These are phyloP conservation scores for Bubo bubo DNA, from an alignment of 2,113 vertebrate genomes.

Conservation along the genomic window DNA sequence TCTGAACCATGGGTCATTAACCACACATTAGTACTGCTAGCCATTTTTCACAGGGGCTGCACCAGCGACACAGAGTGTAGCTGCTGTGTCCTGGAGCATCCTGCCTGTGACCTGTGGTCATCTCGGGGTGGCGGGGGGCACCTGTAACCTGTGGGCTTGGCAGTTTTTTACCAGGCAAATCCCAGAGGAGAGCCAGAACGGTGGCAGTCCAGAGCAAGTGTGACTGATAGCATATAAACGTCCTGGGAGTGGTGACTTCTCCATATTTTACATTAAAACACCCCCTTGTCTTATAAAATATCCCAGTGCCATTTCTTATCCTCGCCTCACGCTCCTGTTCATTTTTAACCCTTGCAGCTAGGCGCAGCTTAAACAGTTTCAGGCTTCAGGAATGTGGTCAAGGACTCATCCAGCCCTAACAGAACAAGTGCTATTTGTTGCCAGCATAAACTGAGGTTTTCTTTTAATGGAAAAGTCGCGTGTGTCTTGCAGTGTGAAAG, in stretches of 20 bases:
- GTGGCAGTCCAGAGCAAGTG: not conserved
- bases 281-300: not conserved
- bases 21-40: constrained; percentile 14
- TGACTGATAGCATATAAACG: not conserved
- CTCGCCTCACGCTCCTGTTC: not conserved
- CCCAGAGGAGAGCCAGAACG: not conserved
- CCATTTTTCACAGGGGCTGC: constrained; percentile 18
- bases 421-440: not conserved
- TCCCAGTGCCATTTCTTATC: not conserved
- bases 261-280: not conserved
- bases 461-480: not conserved
- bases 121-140: not conserved
- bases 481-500: not conserved
- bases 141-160: not conserved
- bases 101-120: not conserved
- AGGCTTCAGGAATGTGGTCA: not conserved
- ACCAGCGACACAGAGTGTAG: accelerated
- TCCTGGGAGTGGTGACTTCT: not conserved
- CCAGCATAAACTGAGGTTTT: not conserved
- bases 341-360: not conserved
- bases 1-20: constrained; percentile 30
- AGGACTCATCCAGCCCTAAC: not conserved
- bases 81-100: constrained; percentile 12
- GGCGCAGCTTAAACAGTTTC: not conserved
- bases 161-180: not conserved